Conservation (phyloP, 2,888 invertebrate genomes). For the Melitaea athalia region DNA sequence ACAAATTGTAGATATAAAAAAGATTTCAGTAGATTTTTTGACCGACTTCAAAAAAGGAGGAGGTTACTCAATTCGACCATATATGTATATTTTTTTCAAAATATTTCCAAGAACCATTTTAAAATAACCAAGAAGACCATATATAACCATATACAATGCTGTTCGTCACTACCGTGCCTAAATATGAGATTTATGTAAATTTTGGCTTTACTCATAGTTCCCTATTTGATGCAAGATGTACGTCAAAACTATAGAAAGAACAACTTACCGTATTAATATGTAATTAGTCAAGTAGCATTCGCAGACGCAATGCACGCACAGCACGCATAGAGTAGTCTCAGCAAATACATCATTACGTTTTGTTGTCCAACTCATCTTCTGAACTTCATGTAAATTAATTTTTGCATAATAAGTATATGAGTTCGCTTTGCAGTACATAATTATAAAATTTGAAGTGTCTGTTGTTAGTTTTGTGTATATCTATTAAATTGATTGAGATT, state of each 20-base stretch:
- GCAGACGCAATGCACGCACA: conserved; percentile 38
- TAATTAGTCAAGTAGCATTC: conserved; percentile 24
- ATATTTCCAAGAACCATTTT: too few species aligned
- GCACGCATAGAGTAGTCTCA: conserved; percentile 15
- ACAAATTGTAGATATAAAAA: too few species aligned
- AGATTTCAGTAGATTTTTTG: too few species aligned
- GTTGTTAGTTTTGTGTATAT: conserved; percentile 10
- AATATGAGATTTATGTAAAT: too few species aligned
- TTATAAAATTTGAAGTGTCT: conserved; percentile 15
- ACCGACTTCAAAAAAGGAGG: too few species aligned
- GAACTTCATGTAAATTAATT: conserved; percentile 19
- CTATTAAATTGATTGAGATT: neutral
- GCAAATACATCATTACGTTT: conserved; percentile 22
- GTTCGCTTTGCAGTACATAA: conserved; percentile 22
- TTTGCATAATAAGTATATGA: conserved; percentile 18
- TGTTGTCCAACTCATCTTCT: conserved; percentile 13
- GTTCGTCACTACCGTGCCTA: too few species aligned
- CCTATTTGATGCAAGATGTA: neutral
- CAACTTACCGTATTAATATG: conserved; percentile 31
- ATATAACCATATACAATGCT: too few species aligned
- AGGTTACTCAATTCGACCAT: too few species aligned
- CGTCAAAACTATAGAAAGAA: neutral
- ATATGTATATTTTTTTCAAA: too few species aligned
- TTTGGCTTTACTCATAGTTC: too few species aligned
- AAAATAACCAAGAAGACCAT: too few species aligned